These are phyloP conservation scores for Platyscapa corneri DNA, from an alignment of 1,140 invertebrate genomes.

Conservation along the genomic window DNA sequence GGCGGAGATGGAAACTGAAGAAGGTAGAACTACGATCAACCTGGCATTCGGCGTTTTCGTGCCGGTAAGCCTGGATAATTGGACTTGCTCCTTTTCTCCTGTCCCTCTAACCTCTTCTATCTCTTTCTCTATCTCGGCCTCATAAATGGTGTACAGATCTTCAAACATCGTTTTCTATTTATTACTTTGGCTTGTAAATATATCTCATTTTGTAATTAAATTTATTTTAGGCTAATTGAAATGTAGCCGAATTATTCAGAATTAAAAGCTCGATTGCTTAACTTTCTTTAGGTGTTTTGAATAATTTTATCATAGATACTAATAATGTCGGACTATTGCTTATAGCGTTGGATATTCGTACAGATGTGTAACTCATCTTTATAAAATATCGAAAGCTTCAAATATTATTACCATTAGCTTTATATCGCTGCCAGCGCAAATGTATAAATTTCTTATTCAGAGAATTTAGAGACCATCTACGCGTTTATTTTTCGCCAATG, in stretches of 20 bases:
- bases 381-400: background rate
- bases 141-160: background rate
- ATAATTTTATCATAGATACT: too few species aligned
- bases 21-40: background rate
- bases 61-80: conserved; percentile 57
- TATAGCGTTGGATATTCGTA: too few species aligned
- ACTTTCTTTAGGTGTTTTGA: too few species aligned
- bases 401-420: background rate
- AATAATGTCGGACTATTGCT: too few species aligned
- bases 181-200: background rate
- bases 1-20: background rate
- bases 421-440: too few species aligned
- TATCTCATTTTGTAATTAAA: background rate
- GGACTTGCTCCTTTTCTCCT: conserved; percentile 28
- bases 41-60: conserved; percentile 42
- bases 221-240: background rate
- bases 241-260: too few species aligned
- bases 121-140: background rate
- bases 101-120: background rate
- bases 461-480: background rate
- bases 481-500: background rate
- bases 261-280: too few species aligned
- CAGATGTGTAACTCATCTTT: too few species aligned
- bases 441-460: background rate
- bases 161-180: background rate